Conservation (phyloP, 2,113 vertebrate genomes). For the Carollia perspicillata region DNA sequence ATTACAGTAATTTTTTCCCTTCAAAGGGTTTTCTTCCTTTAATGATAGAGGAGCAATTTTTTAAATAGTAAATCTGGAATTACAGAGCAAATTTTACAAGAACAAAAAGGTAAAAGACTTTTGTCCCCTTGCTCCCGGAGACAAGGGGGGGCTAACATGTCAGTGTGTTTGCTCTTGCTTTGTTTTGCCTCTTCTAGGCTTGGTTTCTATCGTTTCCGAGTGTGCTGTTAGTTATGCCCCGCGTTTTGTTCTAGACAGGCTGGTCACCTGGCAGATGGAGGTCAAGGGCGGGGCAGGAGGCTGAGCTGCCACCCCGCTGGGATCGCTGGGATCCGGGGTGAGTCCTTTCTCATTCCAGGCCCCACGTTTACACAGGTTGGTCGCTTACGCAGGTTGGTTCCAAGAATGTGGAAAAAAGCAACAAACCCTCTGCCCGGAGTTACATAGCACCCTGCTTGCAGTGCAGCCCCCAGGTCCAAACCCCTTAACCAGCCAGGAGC, state of each 20-base stretch:
- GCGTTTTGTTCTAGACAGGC: neutral
- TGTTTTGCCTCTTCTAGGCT: neutral
- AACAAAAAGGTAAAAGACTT: neutral
- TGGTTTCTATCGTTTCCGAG: too few relatives aligned
- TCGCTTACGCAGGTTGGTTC: neutral
- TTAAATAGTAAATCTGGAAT: neutral
- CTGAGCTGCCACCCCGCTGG: rapidly evolving
- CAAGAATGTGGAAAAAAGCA: neutral
- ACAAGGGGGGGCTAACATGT: rapidly evolving
- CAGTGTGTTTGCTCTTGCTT: neutral
- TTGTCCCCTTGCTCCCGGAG: neutral
- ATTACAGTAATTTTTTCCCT: neutral
- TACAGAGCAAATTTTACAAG: neutral
- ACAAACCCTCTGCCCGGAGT: neutral
- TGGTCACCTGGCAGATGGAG: neutral
- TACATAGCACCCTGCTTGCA: rapidly evolving
- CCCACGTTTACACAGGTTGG: rapidly evolving
- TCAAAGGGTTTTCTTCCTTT: neutral
- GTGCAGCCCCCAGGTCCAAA: neutral
- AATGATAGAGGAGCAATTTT: neutral
- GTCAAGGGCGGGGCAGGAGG: rapidly evolving
- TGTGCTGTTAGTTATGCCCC: neutral
- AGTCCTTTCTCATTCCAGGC: neutral
- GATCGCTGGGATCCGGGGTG: rapidly evolving
- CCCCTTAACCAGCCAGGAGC: neutral